Conservation (phyloP, 2,797 vertebrate genomes). For the Betta splendens region DNA sequence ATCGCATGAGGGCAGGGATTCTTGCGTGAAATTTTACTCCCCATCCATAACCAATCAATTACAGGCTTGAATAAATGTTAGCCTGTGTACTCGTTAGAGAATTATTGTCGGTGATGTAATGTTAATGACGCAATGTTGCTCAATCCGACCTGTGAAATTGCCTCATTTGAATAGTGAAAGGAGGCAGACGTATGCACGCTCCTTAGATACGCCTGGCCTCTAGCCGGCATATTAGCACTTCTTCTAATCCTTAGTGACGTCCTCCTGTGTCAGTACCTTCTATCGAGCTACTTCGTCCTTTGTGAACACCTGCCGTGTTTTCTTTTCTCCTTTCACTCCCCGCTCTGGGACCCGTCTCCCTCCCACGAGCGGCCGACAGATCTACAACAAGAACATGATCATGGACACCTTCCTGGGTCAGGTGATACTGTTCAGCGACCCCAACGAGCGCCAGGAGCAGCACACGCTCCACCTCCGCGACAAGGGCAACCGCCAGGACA, state of each 20-base stretch:
- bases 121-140: slow-evolving; percentile 26
- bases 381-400: slow-evolving; percentile 96
- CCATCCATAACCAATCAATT: slow-evolving; percentile 37
- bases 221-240: not conserved
- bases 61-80: slow-evolving; percentile 12
- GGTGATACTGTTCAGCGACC: slow-evolving; percentile 86
- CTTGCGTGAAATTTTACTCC: slow-evolving; percentile 17
- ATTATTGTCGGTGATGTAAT: slow-evolving; percentile 10
- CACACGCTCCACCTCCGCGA: slow-evolving; percentile 93
- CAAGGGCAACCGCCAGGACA: slow-evolving; percentile 86
- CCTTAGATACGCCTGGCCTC: not conserved
- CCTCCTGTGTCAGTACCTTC: too few species aligned
- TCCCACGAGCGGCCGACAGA: slow-evolving; percentile 71
- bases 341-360: slow-evolving; percentile 3
- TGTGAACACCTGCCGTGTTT: slow-evolving; percentile 11
- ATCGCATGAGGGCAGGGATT: not conserved
- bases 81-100: slow-evolving; percentile 4
- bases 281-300: not conserved
- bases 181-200: not conserved
- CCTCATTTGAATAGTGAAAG: slow-evolving; percentile 9
- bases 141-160: slow-evolving; percentile 46
- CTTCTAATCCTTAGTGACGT: too few species aligned
- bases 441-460: slow-evolving; percentile 87
- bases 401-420: slow-evolving; percentile 96
- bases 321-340: not conserved